phyloP scores from a whole-genome alignment of 1,140 invertebrate species.

The Plodia interpunctella region DNA sequence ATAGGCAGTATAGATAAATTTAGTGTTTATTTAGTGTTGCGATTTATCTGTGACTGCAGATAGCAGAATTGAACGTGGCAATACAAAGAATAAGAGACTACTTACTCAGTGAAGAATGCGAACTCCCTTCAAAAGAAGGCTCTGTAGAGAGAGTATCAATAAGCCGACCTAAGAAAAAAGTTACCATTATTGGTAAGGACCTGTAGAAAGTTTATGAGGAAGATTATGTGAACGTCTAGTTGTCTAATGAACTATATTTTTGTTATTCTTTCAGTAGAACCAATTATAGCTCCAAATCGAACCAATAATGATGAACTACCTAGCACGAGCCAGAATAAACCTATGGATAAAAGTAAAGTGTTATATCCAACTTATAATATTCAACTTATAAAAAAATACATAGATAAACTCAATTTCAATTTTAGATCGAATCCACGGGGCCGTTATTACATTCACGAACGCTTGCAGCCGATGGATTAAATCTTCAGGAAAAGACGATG shows the following conservation, averaged over 20 bases:
- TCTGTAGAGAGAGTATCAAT: constrained; percentile 14
- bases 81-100: constrained; percentile 62
- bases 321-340: constrained; percentile 1
- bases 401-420: neutral
- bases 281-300: neutral
- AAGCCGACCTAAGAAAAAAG: constrained; percentile 45
- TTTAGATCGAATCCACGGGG: constrained; percentile 31
- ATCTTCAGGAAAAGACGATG: constrained; percentile 44
- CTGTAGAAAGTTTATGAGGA: neutral
- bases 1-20: too few species aligned
- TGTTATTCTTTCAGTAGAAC: neutral
- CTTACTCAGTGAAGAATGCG: constrained; percentile 57
- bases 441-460: constrained; percentile 45
- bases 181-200: constrained; percentile 49
- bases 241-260: too few species aligned
- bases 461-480: constrained; percentile 56
- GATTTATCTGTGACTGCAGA: constrained; percentile 27
- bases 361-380: too few species aligned
- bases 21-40: too few species aligned
- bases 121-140: constrained; percentile 31
- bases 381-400: constrained; percentile 13
- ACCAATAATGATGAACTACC: neutral
- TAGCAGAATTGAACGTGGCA: constrained; percentile 66
- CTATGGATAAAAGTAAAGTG: neutral
- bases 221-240: too few species aligned